These are phyloP conservation scores for Achlya flavicornis DNA, from an alignment of 2,888 invertebrate genomes.

Conservation along the genomic window DNA sequence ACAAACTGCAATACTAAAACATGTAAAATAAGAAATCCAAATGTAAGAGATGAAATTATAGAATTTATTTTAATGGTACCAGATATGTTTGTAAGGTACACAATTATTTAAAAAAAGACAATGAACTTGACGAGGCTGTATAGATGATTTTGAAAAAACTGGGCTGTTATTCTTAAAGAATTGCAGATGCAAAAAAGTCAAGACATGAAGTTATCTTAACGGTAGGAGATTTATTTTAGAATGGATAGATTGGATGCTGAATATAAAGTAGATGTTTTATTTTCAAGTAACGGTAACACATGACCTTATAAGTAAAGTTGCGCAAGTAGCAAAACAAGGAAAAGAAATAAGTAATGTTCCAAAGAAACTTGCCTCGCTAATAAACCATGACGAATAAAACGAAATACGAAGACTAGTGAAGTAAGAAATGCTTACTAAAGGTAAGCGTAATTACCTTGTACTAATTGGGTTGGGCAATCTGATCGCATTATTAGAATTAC, in stretches of 20 bases:
- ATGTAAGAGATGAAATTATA: too few species aligned
- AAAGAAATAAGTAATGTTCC: not conserved
- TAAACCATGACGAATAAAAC: not conserved
- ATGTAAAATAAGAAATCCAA: too few species aligned
- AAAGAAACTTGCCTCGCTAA: not conserved
- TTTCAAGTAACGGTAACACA: not conserved
- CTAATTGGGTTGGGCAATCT: not conserved
- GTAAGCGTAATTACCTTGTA: not conserved
- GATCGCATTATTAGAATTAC: not conserved
- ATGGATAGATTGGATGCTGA: not conserved
- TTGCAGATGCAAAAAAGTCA: not conserved
- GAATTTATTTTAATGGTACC: too few species aligned
- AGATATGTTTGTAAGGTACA: too few species aligned
- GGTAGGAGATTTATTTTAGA: conserved; percentile 1
- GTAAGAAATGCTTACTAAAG: not conserved
- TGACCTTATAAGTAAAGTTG: not conserved
- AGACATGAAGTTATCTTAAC: not conserved
- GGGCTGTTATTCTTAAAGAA: not conserved
- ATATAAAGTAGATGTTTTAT: conserved; percentile 7
- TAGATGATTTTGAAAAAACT: not conserved
- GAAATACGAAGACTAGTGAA: not conserved
- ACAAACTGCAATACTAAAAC: too few species aligned
- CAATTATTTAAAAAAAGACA: too few species aligned
- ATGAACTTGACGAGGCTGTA: too few species aligned
- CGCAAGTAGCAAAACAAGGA: not conserved